Percentiles rank a stretch among this genome's conserved stretches.
These are phyloP conservation scores for Siniperca scherzeri DNA, from an alignment of 2,797 vertebrate genomes.

Conservation along the genomic window DNA sequence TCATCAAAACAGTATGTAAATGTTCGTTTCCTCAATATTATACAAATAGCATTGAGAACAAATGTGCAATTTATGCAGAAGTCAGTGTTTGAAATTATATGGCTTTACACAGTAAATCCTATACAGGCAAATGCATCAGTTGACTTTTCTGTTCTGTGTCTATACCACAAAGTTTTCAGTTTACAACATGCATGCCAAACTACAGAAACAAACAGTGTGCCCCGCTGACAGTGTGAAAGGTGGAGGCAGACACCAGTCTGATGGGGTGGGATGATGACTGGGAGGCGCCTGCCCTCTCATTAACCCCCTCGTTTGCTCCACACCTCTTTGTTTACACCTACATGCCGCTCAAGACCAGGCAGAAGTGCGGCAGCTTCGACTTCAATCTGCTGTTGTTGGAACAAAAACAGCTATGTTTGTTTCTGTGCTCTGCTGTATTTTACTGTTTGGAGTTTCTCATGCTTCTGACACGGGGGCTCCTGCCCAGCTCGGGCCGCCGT, in stretches of 20 bases:
- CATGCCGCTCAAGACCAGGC: conserved; percentile 60
- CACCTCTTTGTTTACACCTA: conserved; percentile 75
- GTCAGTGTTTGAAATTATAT: too few relatives aligned
- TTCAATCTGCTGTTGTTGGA: background rate
- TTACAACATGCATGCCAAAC: background rate
- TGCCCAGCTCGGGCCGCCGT: conserved; percentile 63
- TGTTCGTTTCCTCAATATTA: background rate
- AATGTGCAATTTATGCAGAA: too few relatives aligned
- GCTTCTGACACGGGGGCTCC: conserved; percentile 40
- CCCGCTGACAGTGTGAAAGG: background rate
- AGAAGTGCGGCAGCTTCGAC: conserved; percentile 1
- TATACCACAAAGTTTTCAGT: background rate
- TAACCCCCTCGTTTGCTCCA: conserved; percentile 62
- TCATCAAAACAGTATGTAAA: background rate
- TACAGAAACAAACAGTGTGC: background rate
- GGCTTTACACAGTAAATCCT: too few relatives aligned
- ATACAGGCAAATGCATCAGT: too few relatives aligned
- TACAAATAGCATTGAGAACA: background rate
- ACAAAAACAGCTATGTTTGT: conserved; percentile 51
- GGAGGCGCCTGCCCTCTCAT: conserved; percentile 78
- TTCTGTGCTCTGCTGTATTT: conserved; percentile 23
- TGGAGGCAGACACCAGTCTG: conserved; percentile 50
- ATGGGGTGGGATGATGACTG: conserved; percentile 65
- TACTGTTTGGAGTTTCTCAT: conserved; percentile 25
- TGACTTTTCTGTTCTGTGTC: background rate